Evolutionary conservation across 2,113 vertebrate species (phyloP), one percentile per base, ranked within the genome.

Genomic region (Peromyscus polionotus): DNA sequence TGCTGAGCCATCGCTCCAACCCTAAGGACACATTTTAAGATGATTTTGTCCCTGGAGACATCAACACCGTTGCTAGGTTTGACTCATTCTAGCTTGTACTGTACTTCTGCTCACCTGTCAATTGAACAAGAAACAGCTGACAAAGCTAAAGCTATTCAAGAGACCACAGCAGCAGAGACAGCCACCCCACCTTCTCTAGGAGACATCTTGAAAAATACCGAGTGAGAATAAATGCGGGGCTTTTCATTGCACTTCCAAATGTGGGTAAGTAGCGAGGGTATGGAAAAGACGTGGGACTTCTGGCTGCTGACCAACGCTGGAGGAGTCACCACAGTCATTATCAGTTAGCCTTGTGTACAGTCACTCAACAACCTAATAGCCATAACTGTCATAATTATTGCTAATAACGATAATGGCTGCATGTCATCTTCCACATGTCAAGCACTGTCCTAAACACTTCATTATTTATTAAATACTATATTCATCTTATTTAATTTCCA

Each of bases 401-500:
- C 68, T 95, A 36, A 70, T 70, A 76, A 42, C 4, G 7, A 48
- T 72, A 86, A 63, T 72, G 59, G n/a, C 72, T 59, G 10, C 36
- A 4, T 54, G 61, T 36, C 88, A 61, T 59, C 67, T 48, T 91
- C 67, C 51, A 67, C 76, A 87, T 28, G 8, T 65, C 36, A 92
- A 51, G 81, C 45, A n/a, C 54, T 72, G 36, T 72, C 88, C 90
- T 68, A 77, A 85, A 70, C 67, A 36, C 36, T 63, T 93, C 36
- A 33, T 51, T 65, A 84, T 59, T 76, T 95, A 92, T 90, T 81
- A 81, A 76, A 48, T 90, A 65, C 93, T 81, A 93, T 93, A 92
- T 70, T 75, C 70, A 90, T 61, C 54, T 86, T 48, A 91, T 59
- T 91, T 70, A 76, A n/a, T 86, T 63, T 22, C n/a, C 57, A 85